Evolutionary conservation across 2,797 vertebrate genomes (phyloP).

Genomic region (Onychomys arenicola): DNA sequence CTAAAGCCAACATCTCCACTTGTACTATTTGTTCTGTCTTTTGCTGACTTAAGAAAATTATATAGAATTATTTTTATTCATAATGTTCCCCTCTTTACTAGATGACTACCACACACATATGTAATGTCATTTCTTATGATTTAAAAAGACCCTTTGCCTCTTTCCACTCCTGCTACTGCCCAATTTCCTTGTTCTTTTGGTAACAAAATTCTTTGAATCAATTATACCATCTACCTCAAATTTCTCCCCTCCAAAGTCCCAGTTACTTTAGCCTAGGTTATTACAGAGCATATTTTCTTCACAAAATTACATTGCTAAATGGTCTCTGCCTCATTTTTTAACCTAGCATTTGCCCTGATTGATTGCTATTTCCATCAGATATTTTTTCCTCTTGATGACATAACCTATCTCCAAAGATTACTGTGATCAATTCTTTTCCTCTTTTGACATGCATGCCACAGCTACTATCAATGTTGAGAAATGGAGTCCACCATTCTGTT

Average conservation of each 20-base stretch:
- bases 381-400: not conserved
- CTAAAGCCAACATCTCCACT: not conserved
- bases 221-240: not conserved
- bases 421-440: not conserved
- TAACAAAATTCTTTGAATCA: not conserved
- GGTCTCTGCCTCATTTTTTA: slow-evolving; percentile 14
- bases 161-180: not conserved
- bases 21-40: not conserved
- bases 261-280: not conserved
- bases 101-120: not conserved
- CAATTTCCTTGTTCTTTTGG: slow-evolving; percentile 15
- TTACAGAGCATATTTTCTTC: slow-evolving; percentile 17
- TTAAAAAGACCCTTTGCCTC: slow-evolving; percentile 45
- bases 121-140: not conserved
- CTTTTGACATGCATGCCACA: not conserved
- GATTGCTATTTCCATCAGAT: not conserved
- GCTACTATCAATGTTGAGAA: not conserved
- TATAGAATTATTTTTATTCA: not conserved
- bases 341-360: not conserved
- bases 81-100: not conserved
- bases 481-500: not conserved
- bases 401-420: not conserved
- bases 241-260: not conserved
- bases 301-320: not conserved
- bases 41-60: slow-evolving; percentile 12